Evolutionary conservation across 2,797 vertebrate species (phyloP), one percentile per base, ranked within the genome.

Genomic region (Aeoliscus strigatus): DNA sequence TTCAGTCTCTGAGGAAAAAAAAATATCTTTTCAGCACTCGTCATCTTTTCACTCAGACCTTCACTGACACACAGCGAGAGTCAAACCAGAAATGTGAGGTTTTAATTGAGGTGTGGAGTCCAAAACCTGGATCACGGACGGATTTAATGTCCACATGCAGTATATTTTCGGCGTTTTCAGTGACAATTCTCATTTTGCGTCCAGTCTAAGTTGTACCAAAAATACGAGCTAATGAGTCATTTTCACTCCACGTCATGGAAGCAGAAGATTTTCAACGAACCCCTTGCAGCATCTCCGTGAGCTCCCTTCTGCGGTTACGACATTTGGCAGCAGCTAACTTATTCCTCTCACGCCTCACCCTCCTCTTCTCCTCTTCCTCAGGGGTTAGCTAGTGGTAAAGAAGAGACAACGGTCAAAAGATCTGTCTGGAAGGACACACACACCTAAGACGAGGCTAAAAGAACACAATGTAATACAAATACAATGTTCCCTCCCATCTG

Each of bases 281-380:
- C 83, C 93, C 94, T 83, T 99, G 95, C 55, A 99, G 92, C 86
- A 96, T 91, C 75, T 99, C 96, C 0, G 96, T 99, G 55, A 99
- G 89, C 84, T 99, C 96, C 61, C 96, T 86, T 33, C 96, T 89
- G 37, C 96, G 90, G 85, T 99, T 99, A 71, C 96, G 92, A 82
- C 96, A 99, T 81, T 99, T 99, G 51, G 96, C 96, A 3, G 96
- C 96, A 1, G 96, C 96, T 68, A 98, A 74, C 77, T 98, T 98
- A 85, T 99, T 99, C 84, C 96, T 91, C 82, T 99, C 96, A 48
- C 96, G 91, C 62, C 96, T 90, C 79, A 99, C 93, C 60, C 94
- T 90, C 64, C 96, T 80, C 57, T 98, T 99, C 86, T 99, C 96
- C 62, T 99, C 96, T 84, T 99, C 96, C 70, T 99, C 96, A 0